A percentile compares a stretch with the other conserved stretches of the same genome.
Conservation (phyloP, 1,140 invertebrate species). For the Cherax destructor region DNA sequence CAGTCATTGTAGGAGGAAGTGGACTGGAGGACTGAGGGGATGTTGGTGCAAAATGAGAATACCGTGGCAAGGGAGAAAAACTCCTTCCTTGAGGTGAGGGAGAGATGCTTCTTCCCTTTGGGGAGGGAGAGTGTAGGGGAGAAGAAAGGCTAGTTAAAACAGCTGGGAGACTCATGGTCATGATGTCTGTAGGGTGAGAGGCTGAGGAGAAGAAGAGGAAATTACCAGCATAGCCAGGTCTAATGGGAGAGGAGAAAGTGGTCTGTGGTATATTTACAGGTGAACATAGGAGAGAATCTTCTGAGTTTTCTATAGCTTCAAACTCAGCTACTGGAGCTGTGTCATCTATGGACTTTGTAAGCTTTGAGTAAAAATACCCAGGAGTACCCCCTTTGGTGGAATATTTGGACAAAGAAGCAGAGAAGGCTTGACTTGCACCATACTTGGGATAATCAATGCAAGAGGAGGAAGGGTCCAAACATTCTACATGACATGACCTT, state of each 20-base stretch:
- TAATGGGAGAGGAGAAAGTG: constrained; percentile 16
- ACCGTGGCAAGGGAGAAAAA: constrained; percentile 4
- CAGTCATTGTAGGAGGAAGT: neutral
- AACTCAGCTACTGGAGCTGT: constrained; percentile 38
- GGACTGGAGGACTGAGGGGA: constrained; percentile 7
- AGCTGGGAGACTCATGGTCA: constrained; percentile 69
- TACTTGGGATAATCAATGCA: constrained; percentile 59
- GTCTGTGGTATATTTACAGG: constrained; percentile 20
- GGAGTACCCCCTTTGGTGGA: constrained; percentile 40
- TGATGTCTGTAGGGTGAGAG: constrained; percentile 60
- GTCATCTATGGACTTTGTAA: constrained; percentile 56
- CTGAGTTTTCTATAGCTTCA: constrained; percentile 54
- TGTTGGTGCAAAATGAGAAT: neutral
- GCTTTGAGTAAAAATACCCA: constrained; percentile 69
- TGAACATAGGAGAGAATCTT: constrained; percentile 17
- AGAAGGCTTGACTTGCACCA: constrained; percentile 66
- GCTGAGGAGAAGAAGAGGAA: constrained; percentile 58
- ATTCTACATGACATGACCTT: constrained; percentile 4
- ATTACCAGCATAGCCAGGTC: constrained; percentile 59
- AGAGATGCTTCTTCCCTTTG: constrained; percentile 32
- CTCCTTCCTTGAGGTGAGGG: neutral
- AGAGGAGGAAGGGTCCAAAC: constrained; percentile 34
- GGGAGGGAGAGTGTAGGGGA: constrained; percentile 25
- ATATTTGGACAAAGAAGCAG: constrained; percentile 61
- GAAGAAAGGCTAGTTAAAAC: constrained; percentile 48